Percentiles rank a stretch among this genome's conserved stretches.
Evolutionary conservation across 2,888 invertebrate species (phyloP).

Genomic region (Pammene aurita): DNA sequence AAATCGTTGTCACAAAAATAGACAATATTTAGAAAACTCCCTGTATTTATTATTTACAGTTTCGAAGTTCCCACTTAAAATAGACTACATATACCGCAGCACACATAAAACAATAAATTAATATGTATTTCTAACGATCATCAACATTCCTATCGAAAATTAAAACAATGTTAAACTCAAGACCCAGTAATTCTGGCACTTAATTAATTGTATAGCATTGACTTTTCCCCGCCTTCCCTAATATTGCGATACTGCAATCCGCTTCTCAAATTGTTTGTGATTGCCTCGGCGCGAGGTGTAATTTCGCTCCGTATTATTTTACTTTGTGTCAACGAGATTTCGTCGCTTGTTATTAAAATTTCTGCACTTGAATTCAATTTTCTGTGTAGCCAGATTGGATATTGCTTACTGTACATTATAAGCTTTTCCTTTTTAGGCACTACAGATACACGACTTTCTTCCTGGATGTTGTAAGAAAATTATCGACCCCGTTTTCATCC

Average conservation of each 20-base stretch:
- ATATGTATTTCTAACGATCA: no score
- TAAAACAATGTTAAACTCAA: neutral
- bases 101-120: no score
- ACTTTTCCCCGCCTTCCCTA: slow-evolving; percentile 35
- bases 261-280: slow-evolving; percentile 72
- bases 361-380: slow-evolving; percentile 28
- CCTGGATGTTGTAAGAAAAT: no score
- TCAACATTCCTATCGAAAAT: neutral
- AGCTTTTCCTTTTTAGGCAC: neutral
- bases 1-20: neutral
- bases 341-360: slow-evolving; percentile 55
- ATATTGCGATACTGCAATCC: slow-evolving; percentile 55
- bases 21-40: no score
- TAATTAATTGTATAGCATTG: slow-evolving; percentile 31
- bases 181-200: slow-evolving; percentile 5
- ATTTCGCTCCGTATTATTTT: slow-evolving; percentile 61
- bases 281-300: slow-evolving; percentile 69
- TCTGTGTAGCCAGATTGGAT: neutral
- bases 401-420: neutral
- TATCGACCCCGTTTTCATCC: no score
- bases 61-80: no score
- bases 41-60: no score
- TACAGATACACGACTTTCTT: no score
- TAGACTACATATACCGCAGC: no score
- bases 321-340: slow-evolving; percentile 9